Conservation (phyloP, 2,113 vertebrate species). For the Callithrix jacchus region DNA sequence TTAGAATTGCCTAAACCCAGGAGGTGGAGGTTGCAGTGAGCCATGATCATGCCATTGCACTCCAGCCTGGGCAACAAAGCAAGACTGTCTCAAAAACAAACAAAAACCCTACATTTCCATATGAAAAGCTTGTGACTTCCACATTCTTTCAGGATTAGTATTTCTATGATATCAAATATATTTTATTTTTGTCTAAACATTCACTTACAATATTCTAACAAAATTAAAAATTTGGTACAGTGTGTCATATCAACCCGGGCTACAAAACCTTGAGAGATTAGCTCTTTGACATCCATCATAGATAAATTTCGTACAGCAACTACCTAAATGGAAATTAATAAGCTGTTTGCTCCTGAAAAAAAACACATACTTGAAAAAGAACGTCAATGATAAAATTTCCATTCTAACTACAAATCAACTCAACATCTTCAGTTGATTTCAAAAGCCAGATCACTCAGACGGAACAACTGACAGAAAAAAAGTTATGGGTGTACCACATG, state of each 20-base stretch:
- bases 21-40: too few species aligned
- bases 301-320: conserved; percentile 31
- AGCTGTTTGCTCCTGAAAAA: conserved; percentile 42
- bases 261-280: background rate
- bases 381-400: conserved; percentile 26
- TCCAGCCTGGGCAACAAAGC: too few species aligned
- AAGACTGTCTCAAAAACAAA: too few species aligned
- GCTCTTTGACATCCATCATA: background rate
- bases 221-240: background rate
- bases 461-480: background rate
- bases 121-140: background rate
- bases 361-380: conserved; percentile 12
- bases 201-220: background rate
- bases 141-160: background rate
- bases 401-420: conserved; percentile 36
- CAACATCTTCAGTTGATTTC: conserved; percentile 26
- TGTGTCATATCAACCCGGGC: background rate
- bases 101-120: background rate
- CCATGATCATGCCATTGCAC: too few species aligned
- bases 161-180: background rate
- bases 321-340: conserved; percentile 16
- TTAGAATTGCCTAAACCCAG: too few species aligned
- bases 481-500: background rate
- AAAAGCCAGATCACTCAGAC: background rate
- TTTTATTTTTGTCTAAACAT: background rate